Conservation (phyloP, 2,797 vertebrate species). For the Poecile montanus region DNA sequence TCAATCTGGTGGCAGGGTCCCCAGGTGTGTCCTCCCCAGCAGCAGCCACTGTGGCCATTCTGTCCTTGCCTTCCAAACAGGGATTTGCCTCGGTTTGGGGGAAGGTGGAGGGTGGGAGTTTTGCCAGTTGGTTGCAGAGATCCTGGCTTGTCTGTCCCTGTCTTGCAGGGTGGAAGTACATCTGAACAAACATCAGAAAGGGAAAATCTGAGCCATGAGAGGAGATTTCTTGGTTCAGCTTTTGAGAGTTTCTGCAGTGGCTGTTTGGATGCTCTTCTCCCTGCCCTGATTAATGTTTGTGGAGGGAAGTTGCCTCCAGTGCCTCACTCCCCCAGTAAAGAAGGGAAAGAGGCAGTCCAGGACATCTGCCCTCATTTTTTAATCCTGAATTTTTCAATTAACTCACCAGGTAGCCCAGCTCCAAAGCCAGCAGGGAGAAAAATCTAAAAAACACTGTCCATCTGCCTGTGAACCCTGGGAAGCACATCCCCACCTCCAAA, state of each 20-base stretch:
- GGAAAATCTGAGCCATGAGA: not conserved
- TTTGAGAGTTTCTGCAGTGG: not conserved
- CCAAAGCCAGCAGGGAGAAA: not conserved
- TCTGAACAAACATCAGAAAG: not conserved
- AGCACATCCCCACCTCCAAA: constrained; percentile 14
- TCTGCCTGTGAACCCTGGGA: constrained; percentile 16
- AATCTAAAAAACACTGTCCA: not conserved
- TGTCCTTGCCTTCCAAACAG: not conserved
- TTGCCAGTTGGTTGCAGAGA: not conserved
- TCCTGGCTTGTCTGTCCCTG: not conserved
- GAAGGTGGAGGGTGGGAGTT: not conserved
- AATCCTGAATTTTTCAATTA: not conserved
- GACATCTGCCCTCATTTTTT: not conserved
- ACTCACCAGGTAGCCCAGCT: not conserved
- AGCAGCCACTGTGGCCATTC: not conserved
- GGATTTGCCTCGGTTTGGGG: fast-evolving
- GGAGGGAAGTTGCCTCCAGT: not conserved
- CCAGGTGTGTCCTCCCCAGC: not conserved
- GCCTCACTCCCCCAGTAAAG: not conserved
- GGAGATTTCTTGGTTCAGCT: not conserved
- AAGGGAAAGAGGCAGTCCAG: not conserved
- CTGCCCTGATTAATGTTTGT: not conserved
- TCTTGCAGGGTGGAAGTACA: not conserved
- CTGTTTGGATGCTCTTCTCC: not conserved
- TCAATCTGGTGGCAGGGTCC: fast-evolving